phyloP scores from a whole-genome alignment of 2,888 invertebrate genomes.

The Biston stratarius region DNA sequence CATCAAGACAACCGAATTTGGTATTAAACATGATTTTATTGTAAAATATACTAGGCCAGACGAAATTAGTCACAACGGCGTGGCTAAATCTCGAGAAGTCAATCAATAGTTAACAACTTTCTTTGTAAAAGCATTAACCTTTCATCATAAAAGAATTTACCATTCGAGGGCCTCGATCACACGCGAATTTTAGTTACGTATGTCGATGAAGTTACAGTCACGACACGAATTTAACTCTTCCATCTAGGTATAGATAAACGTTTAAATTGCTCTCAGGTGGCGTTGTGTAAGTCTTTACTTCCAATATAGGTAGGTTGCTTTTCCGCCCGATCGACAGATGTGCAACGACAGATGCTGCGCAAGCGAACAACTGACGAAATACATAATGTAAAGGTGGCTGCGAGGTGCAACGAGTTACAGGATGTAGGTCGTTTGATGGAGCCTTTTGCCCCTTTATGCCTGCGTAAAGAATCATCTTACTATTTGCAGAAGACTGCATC shows the following conservation, averaged over 20 bases:
- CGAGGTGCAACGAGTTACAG: slow-evolving; percentile 21
- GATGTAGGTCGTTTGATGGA: background rate
- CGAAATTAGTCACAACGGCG: background rate
- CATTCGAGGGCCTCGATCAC: slow-evolving; percentile 24
- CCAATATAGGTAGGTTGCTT: slow-evolving; percentile 40
- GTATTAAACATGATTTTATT: background rate
- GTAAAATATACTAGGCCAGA: slow-evolving; percentile 11
- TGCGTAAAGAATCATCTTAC: slow-evolving; percentile 9
- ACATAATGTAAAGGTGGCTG: slow-evolving; percentile 38
- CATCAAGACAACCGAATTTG: background rate
- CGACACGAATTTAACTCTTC: slow-evolving; percentile 11
- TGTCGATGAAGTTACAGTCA: slow-evolving; percentile 26
- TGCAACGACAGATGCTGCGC: slow-evolving; percentile 58
- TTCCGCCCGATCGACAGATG: slow-evolving; percentile 57
- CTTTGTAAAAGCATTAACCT: slow-evolving; percentile 28
- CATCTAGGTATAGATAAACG: slow-evolving; percentile 6
- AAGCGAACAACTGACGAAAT: slow-evolving; percentile 48
- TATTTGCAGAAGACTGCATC: slow-evolving; percentile 8
- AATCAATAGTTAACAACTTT: slow-evolving; percentile 33
- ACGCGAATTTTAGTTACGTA: slow-evolving; percentile 28
- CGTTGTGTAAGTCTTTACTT: slow-evolving; percentile 35
- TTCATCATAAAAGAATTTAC: slow-evolving; percentile 33
- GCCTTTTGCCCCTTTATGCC: slow-evolving; percentile 6
- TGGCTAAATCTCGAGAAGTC: slow-evolving; percentile 8
- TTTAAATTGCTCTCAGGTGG: slow-evolving; percentile 19